Conservation (phyloP, 2,888 invertebrate genomes). For the Cryptocephalus moraei region DNA sequence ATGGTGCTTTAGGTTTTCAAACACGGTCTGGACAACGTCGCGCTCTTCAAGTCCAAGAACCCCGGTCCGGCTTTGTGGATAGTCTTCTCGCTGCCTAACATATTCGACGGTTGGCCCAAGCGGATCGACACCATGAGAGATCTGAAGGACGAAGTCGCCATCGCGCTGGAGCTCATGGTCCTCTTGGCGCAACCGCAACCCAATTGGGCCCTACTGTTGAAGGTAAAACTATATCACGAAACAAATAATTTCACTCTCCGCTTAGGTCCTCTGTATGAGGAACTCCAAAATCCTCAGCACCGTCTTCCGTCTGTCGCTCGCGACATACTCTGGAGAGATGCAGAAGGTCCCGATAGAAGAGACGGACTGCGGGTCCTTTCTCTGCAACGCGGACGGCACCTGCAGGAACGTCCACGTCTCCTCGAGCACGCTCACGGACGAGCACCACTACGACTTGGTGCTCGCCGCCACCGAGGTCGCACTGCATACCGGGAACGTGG, state of each 20-base stretch:
- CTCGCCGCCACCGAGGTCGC: constrained; percentile 55
- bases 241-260: background rate
- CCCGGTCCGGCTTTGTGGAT: constrained; percentile 59
- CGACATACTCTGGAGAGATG: constrained; percentile 18
- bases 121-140: constrained; percentile 34
- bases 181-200: constrained; percentile 68
- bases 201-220: constrained; percentile 63
- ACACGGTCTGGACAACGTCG: constrained; percentile 46
- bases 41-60: constrained; percentile 44
- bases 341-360: constrained; percentile 20
- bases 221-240: no score
- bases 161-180: constrained; percentile 61
- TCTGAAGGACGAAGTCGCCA: constrained; percentile 46
- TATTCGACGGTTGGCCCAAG: constrained; percentile 41
- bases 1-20: constrained; percentile 39
- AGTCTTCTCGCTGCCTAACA: constrained; percentile 53
- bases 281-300: constrained; percentile 53
- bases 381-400: constrained; percentile 58
- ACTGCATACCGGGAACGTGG: constrained; percentile 50
- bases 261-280: constrained; percentile 57
- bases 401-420: constrained; percentile 28
- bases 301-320: constrained; percentile 42
- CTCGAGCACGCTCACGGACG: constrained; percentile 12
- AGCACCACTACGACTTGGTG: constrained; percentile 45
- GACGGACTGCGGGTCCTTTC: constrained; percentile 51